Evolutionary conservation across 2,113 vertebrate species (phyloP), one percentile per base, ranked within the genome.

Genomic region (Colaptes auratus): DNA sequence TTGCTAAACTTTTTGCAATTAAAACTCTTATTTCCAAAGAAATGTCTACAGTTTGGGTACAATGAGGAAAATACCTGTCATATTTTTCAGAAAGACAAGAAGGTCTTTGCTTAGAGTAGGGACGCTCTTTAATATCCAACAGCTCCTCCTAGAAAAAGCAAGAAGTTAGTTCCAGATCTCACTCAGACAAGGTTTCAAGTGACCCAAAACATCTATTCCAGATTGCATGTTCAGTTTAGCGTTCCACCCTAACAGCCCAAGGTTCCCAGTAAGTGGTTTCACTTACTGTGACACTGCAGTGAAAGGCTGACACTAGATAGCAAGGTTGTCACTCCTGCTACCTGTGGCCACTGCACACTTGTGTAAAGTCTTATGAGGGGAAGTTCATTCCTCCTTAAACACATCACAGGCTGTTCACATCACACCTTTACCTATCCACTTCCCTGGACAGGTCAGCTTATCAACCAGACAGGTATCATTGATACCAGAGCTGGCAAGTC

Each of bases 41-140:
- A 66, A n/a, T 4, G 0, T 2, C 20, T 42, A 25, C 1, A 70
- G 18, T 1, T 48, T 88, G 44, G 65, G 15, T 15, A 72, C 31
- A 74, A 83, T 9, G 8, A 56, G 83, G 30, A 64, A 86, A 72
- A 96, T 98, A 99, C 99, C 99, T 99, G 98, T 99, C 99, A 82
- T 99, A 99, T 98, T 99, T 99, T 88, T 99, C 98, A 61, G 98
- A 99, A 69, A 99, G 98, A 97, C 99, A 99, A 10, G 99, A 98
- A 60, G 99, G 99, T 88, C 99, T 98, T 96, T 98, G 98, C 94
- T 99, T 99, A 60, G 99, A 99, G 95, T 98, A 95, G 12, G 99
- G 99, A 56, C 98, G 96, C 94, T 99, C 98, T 95, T 99, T 99
- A 95, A 99, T 99, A 97, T 99, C 98, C 97, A 99, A 97, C 89